Percentiles rank a stretch among this genome's conserved stretches.
phyloP scores from a whole-genome alignment of 2,888 invertebrate species.

The Archips xylosteana region DNA sequence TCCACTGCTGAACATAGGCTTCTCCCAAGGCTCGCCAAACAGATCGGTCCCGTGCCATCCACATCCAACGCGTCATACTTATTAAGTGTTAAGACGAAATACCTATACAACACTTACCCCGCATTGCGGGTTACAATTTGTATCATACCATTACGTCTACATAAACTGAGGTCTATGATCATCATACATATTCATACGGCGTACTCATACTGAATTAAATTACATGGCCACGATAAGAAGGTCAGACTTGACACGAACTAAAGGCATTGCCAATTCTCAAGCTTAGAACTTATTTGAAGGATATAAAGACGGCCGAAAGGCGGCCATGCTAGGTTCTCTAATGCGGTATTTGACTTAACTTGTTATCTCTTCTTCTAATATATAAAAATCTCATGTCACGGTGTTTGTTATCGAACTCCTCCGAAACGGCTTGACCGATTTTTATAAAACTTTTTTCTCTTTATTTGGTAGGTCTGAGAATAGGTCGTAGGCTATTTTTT shows the following conservation, averaged over 20 bases:
- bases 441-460: too few relatives aligned
- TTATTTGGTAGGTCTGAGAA: too few relatives aligned
- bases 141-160: neutral
- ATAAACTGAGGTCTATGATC: neutral
- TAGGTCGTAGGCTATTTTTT: too few relatives aligned
- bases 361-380: too few relatives aligned
- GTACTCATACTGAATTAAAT: slow-evolving; percentile 12
- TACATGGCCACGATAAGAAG: slow-evolving; percentile 15
- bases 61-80: too few relatives aligned
- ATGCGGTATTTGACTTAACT: slow-evolving; percentile 3
- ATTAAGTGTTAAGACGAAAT: neutral
- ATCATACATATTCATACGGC: slow-evolving; percentile 22
- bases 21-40: too few relatives aligned
- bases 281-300: slow-evolving; percentile 15
- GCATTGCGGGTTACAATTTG: neutral
- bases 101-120: neutral
- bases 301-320: neutral
- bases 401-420: too few relatives aligned
- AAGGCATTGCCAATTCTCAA: slow-evolving; percentile 16
- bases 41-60: too few relatives aligned
- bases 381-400: too few relatives aligned
- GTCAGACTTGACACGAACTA: slow-evolving; percentile 18
- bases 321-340: neutral
- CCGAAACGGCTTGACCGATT: too few relatives aligned
- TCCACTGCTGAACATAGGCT: too few relatives aligned